Conservation (phyloP, 2,113 vertebrate genomes). For the Paraplagusia blochii region DNA sequence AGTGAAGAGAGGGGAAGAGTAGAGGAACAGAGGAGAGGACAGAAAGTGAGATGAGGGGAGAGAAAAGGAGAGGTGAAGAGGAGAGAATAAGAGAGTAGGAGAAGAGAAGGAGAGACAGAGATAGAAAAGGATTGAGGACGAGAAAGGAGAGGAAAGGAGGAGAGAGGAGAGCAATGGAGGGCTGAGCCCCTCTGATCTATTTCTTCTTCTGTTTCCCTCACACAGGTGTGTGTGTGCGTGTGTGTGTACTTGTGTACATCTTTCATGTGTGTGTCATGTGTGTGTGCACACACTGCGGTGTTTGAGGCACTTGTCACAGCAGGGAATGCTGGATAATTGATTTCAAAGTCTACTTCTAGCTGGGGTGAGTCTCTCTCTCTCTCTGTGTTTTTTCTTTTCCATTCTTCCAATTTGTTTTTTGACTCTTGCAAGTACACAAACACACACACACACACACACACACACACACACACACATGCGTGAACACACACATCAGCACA, state of each 20-base stretch:
- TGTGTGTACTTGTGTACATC: conserved; percentile 2
- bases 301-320: conserved; percentile 38
- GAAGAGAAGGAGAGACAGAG: no score
- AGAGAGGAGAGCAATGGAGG: conserved; percentile 14
- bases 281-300: conserved; percentile 15
- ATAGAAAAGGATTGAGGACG: no score
- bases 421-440: not conserved
- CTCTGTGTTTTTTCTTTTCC: conserved; percentile 3
- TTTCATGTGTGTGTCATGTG: not conserved
- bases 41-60: no score
- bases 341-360: conserved; percentile 43
- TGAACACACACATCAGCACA: not conserved
- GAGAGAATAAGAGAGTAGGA: no score
- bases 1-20: no score
- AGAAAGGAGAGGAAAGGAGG: no score
- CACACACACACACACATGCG: conserved; percentile 1
- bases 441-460: conserved; percentile 1
- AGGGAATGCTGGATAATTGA: conserved; percentile 52
- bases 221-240: conserved; percentile 9
- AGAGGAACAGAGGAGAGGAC: no score
- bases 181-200: conserved; percentile 33
- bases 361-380: conserved; percentile 21
- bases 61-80: no score
- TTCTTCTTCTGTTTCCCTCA: conserved; percentile 25
- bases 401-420: conserved; percentile 16